Percentiles rank a stretch among this genome's conserved stretches.
phyloP scores from a whole-genome alignment of 1,140 invertebrate species.

The Aphaenogaster floridana region DNA sequence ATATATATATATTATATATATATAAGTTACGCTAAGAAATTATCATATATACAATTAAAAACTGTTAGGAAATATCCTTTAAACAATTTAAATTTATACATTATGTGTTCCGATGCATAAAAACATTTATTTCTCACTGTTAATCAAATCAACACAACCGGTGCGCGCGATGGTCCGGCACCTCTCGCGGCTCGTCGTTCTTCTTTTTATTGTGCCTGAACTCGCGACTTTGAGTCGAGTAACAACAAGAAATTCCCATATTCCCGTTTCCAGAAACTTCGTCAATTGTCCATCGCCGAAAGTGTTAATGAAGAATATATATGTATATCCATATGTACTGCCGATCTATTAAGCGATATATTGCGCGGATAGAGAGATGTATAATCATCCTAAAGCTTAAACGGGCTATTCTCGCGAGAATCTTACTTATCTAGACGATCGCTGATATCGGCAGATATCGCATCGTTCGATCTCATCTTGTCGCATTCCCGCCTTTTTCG shows the following conservation, averaged over 20 bases:
- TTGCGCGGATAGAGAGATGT: conserved; percentile 71
- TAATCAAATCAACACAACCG: conserved; percentile 48
- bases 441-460: conserved; percentile 41
- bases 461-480: conserved; percentile 24
- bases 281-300: conserved; percentile 56
- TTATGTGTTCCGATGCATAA: conserved; percentile 78
- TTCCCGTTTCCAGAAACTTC: conserved; percentile 57
- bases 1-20: not conserved
- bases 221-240: conserved; percentile 30
- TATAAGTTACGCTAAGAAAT: conserved; percentile 84
- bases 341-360: conserved; percentile 71
- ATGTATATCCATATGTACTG: conserved; percentile 54
- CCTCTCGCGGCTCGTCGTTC: not conserved
- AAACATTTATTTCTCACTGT: conserved; percentile 65
- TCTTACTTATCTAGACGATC: conserved; percentile 67
- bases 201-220: conserved; percentile 5
- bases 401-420: conserved; percentile 60
- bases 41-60: conserved; percentile 86
- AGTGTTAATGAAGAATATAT: conserved; percentile 50
- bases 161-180: not conserved
- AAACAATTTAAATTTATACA: conserved; percentile 86
- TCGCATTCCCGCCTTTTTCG: conserved; percentile 32
- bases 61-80: conserved; percentile 84
- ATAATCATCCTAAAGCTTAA: conserved; percentile 73
- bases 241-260: conserved; percentile 49